phyloP scores from a whole-genome alignment of 1,140 invertebrate genomes.

The Rhynchophorus ferrugineus region DNA sequence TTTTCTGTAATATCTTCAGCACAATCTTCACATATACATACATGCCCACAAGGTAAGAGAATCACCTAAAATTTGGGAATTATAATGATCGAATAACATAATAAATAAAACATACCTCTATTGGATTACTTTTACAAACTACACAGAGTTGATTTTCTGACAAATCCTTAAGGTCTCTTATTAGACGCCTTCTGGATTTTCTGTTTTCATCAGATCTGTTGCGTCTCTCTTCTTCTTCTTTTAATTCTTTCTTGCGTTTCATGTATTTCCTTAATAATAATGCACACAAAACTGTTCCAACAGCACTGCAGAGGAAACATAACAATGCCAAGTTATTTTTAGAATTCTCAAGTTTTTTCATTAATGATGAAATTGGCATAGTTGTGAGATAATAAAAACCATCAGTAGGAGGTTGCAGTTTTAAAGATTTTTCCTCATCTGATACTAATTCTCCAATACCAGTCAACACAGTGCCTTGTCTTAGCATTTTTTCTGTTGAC shows the following conservation, averaged over 20 bases:
- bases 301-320: constrained; percentile 56
- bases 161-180: constrained; percentile 50
- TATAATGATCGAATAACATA: too few relatives aligned
- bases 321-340: constrained; percentile 57
- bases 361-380: constrained; percentile 35
- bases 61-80: constrained; percentile 67
- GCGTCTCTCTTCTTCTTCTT: constrained; percentile 49
- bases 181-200: constrained; percentile 52
- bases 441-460: constrained; percentile 62
- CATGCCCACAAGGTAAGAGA: constrained; percentile 73
- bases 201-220: constrained; percentile 54
- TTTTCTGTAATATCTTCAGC: constrained; percentile 54
- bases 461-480: constrained; percentile 65
- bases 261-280: constrained; percentile 57
- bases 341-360: constrained; percentile 58
- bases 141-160: constrained; percentile 63
- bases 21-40: constrained; percentile 77
- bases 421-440: constrained; percentile 47
- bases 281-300: constrained; percentile 56
- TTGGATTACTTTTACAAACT: constrained; percentile 67
- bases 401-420: constrained; percentile 58
- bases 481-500: constrained; percentile 70
- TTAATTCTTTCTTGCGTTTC: constrained; percentile 47
- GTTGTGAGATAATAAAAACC: constrained; percentile 69
- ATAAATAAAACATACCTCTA: too few relatives aligned